These are phyloP conservation scores for Neofelis nebulosa DNA, from an alignment of 2,113 vertebrate genomes.

Conservation along the genomic window DNA sequence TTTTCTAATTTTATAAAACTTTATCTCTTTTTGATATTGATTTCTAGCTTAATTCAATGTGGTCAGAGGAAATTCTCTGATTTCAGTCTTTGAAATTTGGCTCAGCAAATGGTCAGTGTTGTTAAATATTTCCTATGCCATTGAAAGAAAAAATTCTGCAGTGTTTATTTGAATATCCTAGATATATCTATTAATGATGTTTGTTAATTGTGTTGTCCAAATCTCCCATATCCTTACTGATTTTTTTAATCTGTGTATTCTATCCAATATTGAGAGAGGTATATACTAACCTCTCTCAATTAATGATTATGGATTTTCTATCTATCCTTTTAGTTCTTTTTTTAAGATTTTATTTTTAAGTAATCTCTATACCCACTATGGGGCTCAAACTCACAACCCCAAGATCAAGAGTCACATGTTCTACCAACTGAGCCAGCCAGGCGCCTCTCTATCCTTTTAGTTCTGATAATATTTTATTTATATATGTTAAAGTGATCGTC, in stretches of 20 bases:
- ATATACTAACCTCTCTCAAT: not conserved
- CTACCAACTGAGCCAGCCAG: no score
- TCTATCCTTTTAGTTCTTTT: not conserved
- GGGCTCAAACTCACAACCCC: no score
- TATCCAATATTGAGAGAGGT: not conserved
- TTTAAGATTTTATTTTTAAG: no score
- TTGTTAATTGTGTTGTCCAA: conserved; percentile 9
- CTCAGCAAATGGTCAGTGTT: not conserved
- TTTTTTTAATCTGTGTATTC: not conserved
- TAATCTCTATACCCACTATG: no score
- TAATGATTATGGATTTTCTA: not conserved
- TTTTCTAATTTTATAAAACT: not conserved
- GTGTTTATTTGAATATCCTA: not conserved
- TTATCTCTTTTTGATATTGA: not conserved
- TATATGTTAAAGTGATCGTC: not conserved
- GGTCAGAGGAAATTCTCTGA: not conserved
- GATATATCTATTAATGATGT: not conserved
- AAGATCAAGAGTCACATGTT: not conserved
- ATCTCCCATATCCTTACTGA: not conserved
- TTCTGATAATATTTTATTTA: not conserved
- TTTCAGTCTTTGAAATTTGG: not conserved
- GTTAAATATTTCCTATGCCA: not conserved
- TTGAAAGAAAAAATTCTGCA: not conserved
- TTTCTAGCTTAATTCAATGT: not conserved
- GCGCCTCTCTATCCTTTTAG: not conserved